Evolutionary conservation across 2,797 vertebrate species (phyloP), one percentile per base, ranked within the genome.

Genomic region (Molothrus ater): DNA sequence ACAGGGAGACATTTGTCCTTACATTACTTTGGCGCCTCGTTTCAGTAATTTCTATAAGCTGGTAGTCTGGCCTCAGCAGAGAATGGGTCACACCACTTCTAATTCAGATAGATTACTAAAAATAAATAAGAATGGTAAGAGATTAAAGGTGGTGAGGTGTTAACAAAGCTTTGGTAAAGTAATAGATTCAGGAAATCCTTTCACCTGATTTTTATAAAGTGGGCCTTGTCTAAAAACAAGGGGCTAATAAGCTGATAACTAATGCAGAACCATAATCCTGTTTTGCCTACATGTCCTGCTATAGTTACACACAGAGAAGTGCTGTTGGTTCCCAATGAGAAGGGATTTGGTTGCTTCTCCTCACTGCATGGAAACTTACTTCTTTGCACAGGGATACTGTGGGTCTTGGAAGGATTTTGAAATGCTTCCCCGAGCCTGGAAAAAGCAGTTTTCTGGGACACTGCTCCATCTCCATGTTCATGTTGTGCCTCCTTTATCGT

Each of bases 31-130:
- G 85, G 96, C 28, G 32, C 87, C 89, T 90, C 21, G 4, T 91
- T 80, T 87, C 84, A 96, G 87, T 91, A 92, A 93, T 94, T 96
- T 96, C 91, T 94, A 74, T 96, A 95, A 95, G 70, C 53, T 96
- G 87, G 90, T 87, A 95, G 63, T 21, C 63, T 81, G 82, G 79
- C 88, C 95, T 95, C 74, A 89, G 78, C 63, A 89, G 34, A 96
- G 91, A 95, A 74, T 28, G 76, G 96, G 88, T 96, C 89, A 95
- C 48, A 94, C 79, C 22, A 14, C 65, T 32, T 88, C 42, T 83
- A 92, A 53, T 84, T 71, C 57, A 88, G 71, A 80, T 40, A 90
- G 54, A 95, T 72, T 96, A 94, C 86, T 92, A 96, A 96, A 95
- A 57, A 69, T 82, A 95, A 95, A 38, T 76, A 94, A 86, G 51